Evolutionary conservation across 2,888 invertebrate genomes (phyloP), one percentile per base, ranked within the genome.

Genomic region (Melanostoma scalare): DNA sequence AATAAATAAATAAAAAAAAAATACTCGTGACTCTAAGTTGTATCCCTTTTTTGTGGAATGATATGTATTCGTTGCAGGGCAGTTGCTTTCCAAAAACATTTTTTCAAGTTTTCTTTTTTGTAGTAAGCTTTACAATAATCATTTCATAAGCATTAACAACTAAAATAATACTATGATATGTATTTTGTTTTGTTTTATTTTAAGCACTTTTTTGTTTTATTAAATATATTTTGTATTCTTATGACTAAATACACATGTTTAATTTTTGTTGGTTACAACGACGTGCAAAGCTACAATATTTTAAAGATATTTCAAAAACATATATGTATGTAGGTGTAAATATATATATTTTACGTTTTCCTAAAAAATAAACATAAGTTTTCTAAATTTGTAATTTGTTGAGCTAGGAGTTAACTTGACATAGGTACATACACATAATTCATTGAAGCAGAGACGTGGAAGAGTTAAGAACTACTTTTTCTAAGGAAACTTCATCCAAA

Each of bases 61-160:
- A 90, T 90, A 90, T 90, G 90, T 90, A 88, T 87, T 88, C 88
- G 90, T 90, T 90, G 90, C 90, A 87, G 89, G 85, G 88, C 84
- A 74, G 84, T 84, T 71, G 53, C 33, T 38, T 56, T 74, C 60
- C 61, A 73, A 65, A 67, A 48, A 73, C 68, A 52, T 36, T 68
- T 40, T 65, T 63, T 61, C 5, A 36, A 44, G n/a, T 42, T 3
- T 40, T 53, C 61, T 40, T 20, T 20, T 36, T 38, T 36, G 55
- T 46, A 61, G 10, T 4, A 3, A 36, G n/a, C 9, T 58, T 65
- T 35, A 60, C 38, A 30, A 38, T 65, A 53, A 35, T 36, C 36
- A 31, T 71, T 65, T 55, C 69, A 56, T 74, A 65, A 71, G 75
- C 58, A 10, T 48, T 74, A 52, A 71, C 48, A 67, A 55, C 44